Percentiles rank a stretch among this genome's conserved stretches.
phyloP scores from a whole-genome alignment of 2,797 vertebrate species.

The Mastacembelus armatus region DNA sequence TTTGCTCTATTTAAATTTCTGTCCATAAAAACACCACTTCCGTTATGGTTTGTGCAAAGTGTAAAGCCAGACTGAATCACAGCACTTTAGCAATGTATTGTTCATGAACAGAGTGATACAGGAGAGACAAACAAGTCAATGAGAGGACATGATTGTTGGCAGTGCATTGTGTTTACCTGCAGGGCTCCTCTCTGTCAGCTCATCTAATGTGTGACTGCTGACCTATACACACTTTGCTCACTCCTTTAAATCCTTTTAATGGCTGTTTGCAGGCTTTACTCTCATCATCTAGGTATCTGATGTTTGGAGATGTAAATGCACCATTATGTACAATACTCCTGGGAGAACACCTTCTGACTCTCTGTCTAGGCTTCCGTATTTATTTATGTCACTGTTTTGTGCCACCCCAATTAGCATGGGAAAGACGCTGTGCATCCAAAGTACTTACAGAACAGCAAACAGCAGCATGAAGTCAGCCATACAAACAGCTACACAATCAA shows the following conservation, averaged over 20 bases:
- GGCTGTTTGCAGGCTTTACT: slow-evolving; percentile 8
- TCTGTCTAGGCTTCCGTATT: slow-evolving; percentile 11
- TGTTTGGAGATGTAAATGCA: slow-evolving; percentile 20
- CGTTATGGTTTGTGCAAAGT: slow-evolving; percentile 8
- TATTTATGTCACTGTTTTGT: slow-evolving; percentile 47
- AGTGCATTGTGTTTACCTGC: slow-evolving; percentile 29
- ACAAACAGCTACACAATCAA: slow-evolving; percentile 32
- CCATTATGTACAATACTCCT: neutral
- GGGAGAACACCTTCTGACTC: slow-evolving; percentile 12
- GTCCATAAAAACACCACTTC: slow-evolving; percentile 1
- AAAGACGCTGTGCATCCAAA: slow-evolving; percentile 54
- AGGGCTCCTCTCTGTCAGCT: slow-evolving; percentile 18
- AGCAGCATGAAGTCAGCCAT: slow-evolving; percentile 66
- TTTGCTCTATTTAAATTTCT: neutral
- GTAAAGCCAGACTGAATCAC: slow-evolving; percentile 15
- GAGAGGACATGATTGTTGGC: slow-evolving; percentile 22
- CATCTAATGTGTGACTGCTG: slow-evolving; percentile 21
- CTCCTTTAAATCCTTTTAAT: neutral
- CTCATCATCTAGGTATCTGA: slow-evolving; percentile 27
- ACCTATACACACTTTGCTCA: slow-evolving; percentile 12
- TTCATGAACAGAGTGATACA: slow-evolving; percentile 27
- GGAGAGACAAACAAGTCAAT: slow-evolving; percentile 17
- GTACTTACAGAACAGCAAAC: slow-evolving; percentile 68
- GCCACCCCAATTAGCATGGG: slow-evolving; percentile 66
- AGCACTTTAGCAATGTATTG: slow-evolving; percentile 8